Evolutionary conservation across 2,888 invertebrate species (phyloP).

Genomic region (Anoplius nigerrimus): DNA sequence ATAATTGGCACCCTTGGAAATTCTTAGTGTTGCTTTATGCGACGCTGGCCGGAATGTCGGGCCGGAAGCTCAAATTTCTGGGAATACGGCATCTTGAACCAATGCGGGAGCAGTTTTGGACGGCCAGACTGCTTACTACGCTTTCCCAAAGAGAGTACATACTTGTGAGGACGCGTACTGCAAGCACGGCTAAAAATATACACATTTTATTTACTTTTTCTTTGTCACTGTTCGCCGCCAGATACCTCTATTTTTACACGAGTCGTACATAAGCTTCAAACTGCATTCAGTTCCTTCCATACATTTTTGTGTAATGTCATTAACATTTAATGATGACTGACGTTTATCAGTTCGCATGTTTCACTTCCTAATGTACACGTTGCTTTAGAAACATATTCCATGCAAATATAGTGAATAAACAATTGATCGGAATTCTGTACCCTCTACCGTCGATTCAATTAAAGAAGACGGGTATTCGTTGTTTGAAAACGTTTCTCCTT

Average conservation of each 20-base stretch:
- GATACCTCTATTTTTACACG: no score
- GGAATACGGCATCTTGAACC: conserved; percentile 7
- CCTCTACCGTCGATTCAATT: conserved; percentile 3
- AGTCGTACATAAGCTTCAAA: no score
- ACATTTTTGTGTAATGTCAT: neutral
- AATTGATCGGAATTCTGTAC: neutral
- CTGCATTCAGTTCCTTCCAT: no score
- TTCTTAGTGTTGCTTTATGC: neutral
- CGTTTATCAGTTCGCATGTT: neutral
- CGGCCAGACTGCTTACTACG: neutral
- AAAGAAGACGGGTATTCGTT: neutral
- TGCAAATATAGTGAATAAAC: neutral
- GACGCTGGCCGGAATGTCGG: neutral
- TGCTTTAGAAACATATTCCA: neutral
- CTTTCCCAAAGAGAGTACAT: no score
- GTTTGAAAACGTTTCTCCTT: neutral
- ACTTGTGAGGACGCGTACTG: no score
- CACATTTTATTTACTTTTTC: neutral
- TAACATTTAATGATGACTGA: neutral
- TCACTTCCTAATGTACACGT: neutral
- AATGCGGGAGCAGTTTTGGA: conserved; percentile 10
- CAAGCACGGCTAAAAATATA: neutral
- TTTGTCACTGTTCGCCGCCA: neutral
- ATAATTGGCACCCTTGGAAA: conserved; percentile 1
- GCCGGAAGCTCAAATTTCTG: conserved; percentile 6